These are phyloP conservation scores for Cryptophagus acutangulus DNA, from an alignment of 2,888 invertebrate species.

Conservation along the genomic window DNA sequence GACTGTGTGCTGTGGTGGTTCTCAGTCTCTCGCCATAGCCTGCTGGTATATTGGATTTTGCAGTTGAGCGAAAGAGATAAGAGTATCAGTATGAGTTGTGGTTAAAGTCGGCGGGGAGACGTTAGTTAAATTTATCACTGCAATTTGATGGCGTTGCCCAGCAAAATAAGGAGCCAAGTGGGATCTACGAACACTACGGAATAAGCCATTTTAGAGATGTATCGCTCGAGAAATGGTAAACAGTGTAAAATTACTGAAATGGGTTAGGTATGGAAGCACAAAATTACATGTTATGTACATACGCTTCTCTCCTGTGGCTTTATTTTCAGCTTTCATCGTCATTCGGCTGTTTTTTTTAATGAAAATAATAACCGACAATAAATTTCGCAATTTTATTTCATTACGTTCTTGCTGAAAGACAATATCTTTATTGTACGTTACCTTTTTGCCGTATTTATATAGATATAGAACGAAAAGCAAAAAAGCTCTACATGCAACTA, in stretches of 20 bases:
- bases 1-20: slow-evolving; percentile 22
- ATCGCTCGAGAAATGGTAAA: slow-evolving; percentile 43
- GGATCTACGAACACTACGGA: slow-evolving; percentile 38
- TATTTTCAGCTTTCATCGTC: too few species aligned
- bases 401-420: too few species aligned
- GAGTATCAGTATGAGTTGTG: slow-evolving; percentile 44
- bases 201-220: slow-evolving; percentile 43
- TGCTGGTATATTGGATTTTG: not conserved
- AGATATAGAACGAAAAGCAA: too few species aligned
- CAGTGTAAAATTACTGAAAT: slow-evolving; percentile 39
- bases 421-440: too few species aligned
- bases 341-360: too few species aligned
- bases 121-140: slow-evolving; percentile 46
- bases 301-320: too few species aligned
- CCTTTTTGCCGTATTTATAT: too few species aligned
- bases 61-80: slow-evolving; percentile 40
- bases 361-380: too few species aligned
- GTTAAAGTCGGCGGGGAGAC: slow-evolving; percentile 44
- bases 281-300: too few species aligned
- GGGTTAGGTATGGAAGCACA: slow-evolving; percentile 15
- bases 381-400: too few species aligned
- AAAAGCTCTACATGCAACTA: too few species aligned
- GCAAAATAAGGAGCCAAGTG: slow-evolving; percentile 42
- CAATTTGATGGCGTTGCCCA: slow-evolving; percentile 46
- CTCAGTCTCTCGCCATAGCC: not conserved